Conservation (phyloP, 2,888 invertebrate species). For the Drosophila anomalata region DNA sequence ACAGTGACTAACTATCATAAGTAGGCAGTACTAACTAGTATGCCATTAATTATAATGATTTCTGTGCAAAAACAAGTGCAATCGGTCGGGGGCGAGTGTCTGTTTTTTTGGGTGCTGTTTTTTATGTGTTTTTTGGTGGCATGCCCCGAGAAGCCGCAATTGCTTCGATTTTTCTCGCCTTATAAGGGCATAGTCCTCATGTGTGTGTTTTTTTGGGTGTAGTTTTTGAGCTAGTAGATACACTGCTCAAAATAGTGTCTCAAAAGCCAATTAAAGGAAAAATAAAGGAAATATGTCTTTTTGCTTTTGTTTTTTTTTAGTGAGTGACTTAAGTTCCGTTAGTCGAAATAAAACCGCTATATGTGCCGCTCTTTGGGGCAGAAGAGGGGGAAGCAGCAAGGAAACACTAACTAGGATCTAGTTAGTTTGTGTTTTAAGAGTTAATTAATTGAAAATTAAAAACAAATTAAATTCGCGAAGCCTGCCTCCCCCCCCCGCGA, state of each 20-base stretch:
- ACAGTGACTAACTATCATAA: not conserved
- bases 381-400: not conserved
- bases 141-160: not conserved
- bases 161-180: not conserved
- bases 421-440: not conserved
- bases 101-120: not conserved
- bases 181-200: fast-evolving
- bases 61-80: not conserved
- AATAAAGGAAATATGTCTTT: not conserved
- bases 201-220: no score
- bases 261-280: not conserved
- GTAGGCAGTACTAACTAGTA: not conserved
- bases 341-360: no score
- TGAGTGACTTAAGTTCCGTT: not conserved
- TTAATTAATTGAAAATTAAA: not conserved
- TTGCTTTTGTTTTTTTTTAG: not conserved
- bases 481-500: not conserved
- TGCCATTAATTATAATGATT: not conserved
- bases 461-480: not conserved
- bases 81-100: not conserved
- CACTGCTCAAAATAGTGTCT: not conserved
- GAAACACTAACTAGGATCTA: not conserved
- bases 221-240: no score
- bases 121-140: not conserved
- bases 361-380: not conserved